Evolutionary conservation across 2,113 vertebrate genomes (phyloP).

Genomic region (Blennius ocellaris): DNA sequence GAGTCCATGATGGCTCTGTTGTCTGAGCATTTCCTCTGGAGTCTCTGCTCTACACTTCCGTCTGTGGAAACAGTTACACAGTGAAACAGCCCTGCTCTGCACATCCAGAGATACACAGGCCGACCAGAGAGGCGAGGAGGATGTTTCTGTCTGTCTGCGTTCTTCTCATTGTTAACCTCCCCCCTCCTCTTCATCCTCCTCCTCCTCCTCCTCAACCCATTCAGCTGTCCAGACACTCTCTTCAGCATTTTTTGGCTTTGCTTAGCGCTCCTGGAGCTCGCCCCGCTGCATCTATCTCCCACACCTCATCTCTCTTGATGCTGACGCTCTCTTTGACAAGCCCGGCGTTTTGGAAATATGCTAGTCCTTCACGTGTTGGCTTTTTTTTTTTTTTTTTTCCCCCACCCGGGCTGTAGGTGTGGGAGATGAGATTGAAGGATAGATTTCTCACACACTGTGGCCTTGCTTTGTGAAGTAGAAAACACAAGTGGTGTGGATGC

Average conservation of each 20-base stretch:
- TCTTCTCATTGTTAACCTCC: conserved; percentile 37
- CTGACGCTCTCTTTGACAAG: conserved; percentile 68
- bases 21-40: conserved; percentile 46
- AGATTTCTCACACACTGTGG: conserved; percentile 75
- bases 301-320: conserved; percentile 41
- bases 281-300: conserved; percentile 12
- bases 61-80: conserved; percentile 51
- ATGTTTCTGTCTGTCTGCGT: conserved; percentile 61
- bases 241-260: conserved; percentile 38
- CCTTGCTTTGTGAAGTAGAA: conserved; percentile 80
- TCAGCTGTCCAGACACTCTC: conserved; percentile 46
- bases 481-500: conserved; percentile 73
- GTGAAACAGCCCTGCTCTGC: conserved; percentile 34
- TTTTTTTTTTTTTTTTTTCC: background rate
- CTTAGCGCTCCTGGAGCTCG: conserved; percentile 33
- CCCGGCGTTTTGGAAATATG: conserved; percentile 72
- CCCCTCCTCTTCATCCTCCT: conserved; percentile 3
- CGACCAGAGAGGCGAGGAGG: conserved; percentile 33
- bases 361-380: conserved; percentile 57
- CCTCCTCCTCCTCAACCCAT: background rate
- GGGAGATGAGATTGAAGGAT: conserved; percentile 75
- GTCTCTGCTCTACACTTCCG: conserved; percentile 24
- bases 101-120: conserved; percentile 34
- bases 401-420: conserved; percentile 44
- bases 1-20: conserved; percentile 59